phyloP scores from a whole-genome alignment of 37 sponge, comb jelly and placozoan genomes.

The Petrosia ficiformis region DNA sequence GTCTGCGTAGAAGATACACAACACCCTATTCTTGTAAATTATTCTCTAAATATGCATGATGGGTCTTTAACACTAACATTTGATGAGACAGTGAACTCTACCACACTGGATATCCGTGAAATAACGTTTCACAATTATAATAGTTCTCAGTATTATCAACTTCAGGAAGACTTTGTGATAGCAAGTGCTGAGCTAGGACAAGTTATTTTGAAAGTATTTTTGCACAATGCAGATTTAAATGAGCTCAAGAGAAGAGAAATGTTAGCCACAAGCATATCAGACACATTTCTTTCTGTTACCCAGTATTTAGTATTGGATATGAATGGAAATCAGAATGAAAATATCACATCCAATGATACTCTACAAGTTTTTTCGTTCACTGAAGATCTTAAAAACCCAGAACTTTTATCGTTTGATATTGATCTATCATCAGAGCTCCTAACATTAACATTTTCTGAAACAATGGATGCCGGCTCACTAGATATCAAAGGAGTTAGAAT shows the following conservation, averaged over 20 bases:
- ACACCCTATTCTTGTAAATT: constrained; percentile 56
- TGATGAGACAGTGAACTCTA: constrained; percentile 84
- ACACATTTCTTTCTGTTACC: constrained; percentile 58
- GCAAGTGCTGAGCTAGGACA: constrained; percentile 51
- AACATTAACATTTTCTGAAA: constrained; percentile 79
- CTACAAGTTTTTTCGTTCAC: constrained; percentile 31
- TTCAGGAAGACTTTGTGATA: constrained; percentile 37
- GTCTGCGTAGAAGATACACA: constrained; percentile 65
- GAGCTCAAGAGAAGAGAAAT: constrained; percentile 72
- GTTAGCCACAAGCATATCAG: constrained; percentile 37
- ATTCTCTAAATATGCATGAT: constrained; percentile 73
- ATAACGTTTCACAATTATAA: constrained; percentile 57
- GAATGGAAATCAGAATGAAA: constrained; percentile 68
- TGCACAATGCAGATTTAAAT: constrained; percentile 82
- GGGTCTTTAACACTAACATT: constrained; percentile 70
- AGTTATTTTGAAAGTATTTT: constrained; percentile 41
- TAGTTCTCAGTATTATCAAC: constrained; percentile 36
- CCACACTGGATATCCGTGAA: constrained; percentile 39
- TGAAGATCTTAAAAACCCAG: constrained; percentile 47
- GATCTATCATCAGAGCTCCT: constrained; percentile 67
- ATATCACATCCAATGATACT: constrained; percentile 31
- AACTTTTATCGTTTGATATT: constrained; percentile 49
- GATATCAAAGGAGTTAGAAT: constrained; percentile 45
- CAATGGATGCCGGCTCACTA: constrained; percentile 68
- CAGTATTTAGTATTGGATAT: constrained; percentile 67